These are phyloP conservation scores for Plectrocnemia conspersa DNA, from an alignment of 1,140 invertebrate species.

Conservation along the genomic window DNA sequence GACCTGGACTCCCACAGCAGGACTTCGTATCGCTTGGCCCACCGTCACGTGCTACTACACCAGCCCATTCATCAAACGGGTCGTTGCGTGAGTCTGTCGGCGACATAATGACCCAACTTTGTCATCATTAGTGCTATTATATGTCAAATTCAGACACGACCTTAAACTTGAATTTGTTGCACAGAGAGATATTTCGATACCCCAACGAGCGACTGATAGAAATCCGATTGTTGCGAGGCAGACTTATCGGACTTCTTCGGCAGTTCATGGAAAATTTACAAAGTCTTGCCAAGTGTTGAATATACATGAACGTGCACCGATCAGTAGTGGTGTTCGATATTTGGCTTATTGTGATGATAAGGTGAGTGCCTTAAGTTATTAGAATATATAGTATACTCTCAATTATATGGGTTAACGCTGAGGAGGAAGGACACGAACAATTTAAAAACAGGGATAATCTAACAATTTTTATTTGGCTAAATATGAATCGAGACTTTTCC, in stretches of 20 bases:
- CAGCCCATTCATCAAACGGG: slow-evolving; percentile 37
- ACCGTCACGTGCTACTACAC: slow-evolving; percentile 45
- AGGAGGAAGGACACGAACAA: neutral
- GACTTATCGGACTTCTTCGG: slow-evolving; percentile 11
- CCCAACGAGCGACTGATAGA: neutral
- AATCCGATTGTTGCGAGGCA: neutral
- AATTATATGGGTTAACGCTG: neutral
- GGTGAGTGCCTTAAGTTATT: neutral
- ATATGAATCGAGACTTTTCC: too few relatives aligned
- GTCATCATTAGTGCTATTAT: neutral
- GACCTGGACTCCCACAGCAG: slow-evolving; percentile 44
- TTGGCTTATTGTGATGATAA: neutral
- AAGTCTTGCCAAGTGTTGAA: neutral
- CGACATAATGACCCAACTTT: too few relatives aligned
- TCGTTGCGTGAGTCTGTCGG: slow-evolving; percentile 32
- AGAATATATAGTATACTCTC: neutral
- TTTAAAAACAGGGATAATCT: neutral
- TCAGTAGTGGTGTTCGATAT: slow-evolving; percentile 3
- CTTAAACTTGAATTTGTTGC: neutral
- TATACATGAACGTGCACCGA: neutral
- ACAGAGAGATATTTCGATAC: neutral
- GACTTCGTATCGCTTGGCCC: slow-evolving; percentile 41
- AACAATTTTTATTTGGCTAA: neutral
- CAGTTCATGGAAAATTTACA: slow-evolving; percentile 2
- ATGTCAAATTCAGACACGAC: neutral